phyloP scores from a whole-genome alignment of 2,888 invertebrate species.

The Tuberolachnus salignus region DNA sequence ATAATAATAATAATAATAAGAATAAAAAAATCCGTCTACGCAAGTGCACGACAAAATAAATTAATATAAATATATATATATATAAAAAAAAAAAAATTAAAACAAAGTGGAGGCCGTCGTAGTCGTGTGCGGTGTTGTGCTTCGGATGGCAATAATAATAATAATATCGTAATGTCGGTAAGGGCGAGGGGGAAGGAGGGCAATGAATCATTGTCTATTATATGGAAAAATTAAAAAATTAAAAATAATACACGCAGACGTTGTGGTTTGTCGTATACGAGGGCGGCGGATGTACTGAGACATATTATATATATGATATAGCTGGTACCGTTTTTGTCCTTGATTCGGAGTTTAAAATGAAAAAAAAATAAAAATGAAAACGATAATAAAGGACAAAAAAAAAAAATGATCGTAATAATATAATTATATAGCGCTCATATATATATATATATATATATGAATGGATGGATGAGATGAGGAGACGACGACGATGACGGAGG shows the following conservation, averaged over 20 bases:
- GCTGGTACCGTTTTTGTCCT: slow-evolving; percentile 17
- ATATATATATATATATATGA: too few species aligned
- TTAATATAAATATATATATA: slow-evolving; percentile 3
- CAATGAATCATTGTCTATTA: slow-evolving; percentile 21
- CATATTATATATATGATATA: not conserved
- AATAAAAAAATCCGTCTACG: not conserved
- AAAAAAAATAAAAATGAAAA: not conserved
- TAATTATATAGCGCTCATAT: slow-evolving; percentile 9
- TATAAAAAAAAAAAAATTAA: not conserved
- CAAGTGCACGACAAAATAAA: not conserved
- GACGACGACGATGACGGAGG: not conserved
- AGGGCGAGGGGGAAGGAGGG: not conserved
- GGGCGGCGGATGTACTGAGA: not conserved
- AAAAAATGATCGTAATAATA: slow-evolving; percentile 35
- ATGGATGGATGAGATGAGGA: not conserved
- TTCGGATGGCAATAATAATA: not conserved
- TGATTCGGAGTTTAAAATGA: slow-evolving; percentile 9
- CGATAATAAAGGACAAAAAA: slow-evolving; percentile 19
- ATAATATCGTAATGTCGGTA: not conserved
- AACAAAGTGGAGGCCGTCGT: not conserved
- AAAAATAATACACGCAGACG: slow-evolving; percentile 24
- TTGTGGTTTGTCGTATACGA: slow-evolving; percentile 28
- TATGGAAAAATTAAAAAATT: slow-evolving; percentile 11
- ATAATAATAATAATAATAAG: too few species aligned
- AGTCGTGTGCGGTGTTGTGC: not conserved